Base-by-base conservation (phyloP, 1,140 invertebrate species). In the Drosophila nikananu region DNA sequence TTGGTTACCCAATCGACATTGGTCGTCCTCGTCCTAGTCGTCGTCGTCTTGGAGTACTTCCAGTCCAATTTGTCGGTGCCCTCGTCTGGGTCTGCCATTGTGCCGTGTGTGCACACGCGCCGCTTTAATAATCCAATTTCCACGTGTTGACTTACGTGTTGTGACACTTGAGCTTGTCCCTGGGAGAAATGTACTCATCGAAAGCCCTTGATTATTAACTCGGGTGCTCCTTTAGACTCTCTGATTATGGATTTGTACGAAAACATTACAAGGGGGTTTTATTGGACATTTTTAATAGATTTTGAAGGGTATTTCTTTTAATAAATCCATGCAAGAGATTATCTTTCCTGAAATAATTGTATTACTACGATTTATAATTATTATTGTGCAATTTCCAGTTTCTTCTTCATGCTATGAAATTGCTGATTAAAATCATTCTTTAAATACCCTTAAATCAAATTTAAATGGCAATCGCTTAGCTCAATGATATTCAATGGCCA, bases 71-170 rank as follows among this genome's bases (percentile, higher is more conserved):
- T 73, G 58, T 49, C 60, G 35, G 19, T 23, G 58, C 35, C 65
- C 30, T 44, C 46, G 54, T 61, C 52, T 37, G 52, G 67, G 54
- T 72, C 67, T 73, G 54, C 27, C 55, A 60, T 73, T 51, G 58
- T 62, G 68, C 70, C 17, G 12, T 61, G 57, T 61, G 62, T 42
- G 42, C 23, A 32, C 78, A 68, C 77, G 64, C 51, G 35, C 59
- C 62, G 59, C 63, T 68, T 57, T 61, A 83, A 83, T 83, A 74
- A 76, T 79, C 71, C 57, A 66, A 83, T 83, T 66, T 83, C 35
- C 41, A 72, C 57, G 51, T 46, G 65, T 58, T 83, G 80, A 79
- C 67, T 83, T 73, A 72, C 70, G 70, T 73, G 70, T 73, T 72
- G 67, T 60, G 81, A 83, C 81, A 79, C 65, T 83, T 70, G 59